Conservation (phyloP, 2,888 invertebrate genomes). For the Diaprepes abbreviatus region DNA sequence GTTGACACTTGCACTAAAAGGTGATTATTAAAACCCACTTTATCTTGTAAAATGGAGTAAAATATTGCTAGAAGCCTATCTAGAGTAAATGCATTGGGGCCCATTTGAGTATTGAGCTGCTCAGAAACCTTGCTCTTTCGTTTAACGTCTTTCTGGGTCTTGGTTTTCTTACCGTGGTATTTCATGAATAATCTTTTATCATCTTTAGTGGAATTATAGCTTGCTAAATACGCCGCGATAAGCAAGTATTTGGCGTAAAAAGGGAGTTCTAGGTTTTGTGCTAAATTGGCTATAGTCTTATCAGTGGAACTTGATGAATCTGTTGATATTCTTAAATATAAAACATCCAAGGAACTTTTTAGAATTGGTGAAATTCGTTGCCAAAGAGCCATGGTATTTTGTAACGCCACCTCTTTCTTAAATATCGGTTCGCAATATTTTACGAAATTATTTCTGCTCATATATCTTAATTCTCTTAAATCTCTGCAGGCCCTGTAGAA, state of each 20-base stretch:
- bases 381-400: conserved; percentile 83
- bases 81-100: conserved; percentile 77
- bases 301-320: conserved; percentile 47
- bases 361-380: conserved; percentile 83
- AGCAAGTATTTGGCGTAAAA: conserved; percentile 91
- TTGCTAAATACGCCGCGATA: conserved; percentile 92
- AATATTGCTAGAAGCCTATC: conserved; percentile 61
- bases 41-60: conserved; percentile 80
- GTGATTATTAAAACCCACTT: conserved; percentile 87
- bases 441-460: conserved; percentile 82
- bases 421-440: conserved; percentile 86
- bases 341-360: conserved; percentile 79
- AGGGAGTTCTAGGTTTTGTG: conserved; percentile 83
- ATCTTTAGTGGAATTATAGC: conserved; percentile 90
- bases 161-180: conserved; percentile 80
- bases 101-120: conserved; percentile 78
- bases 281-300: conserved; percentile 64
- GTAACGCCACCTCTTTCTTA: conserved; percentile 73
- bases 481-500: conserved; percentile 89
- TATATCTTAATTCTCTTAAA: conserved; percentile 84
- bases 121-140: conserved; percentile 73
- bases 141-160: conserved; percentile 73
- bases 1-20: conserved; percentile 90
- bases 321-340: conserved; percentile 77
- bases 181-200: conserved; percentile 91